Evolutionary conservation across 2,888 invertebrate species (phyloP), one percentile per base, ranked within the genome.

Genomic region (Luffia ferchaultella): DNA sequence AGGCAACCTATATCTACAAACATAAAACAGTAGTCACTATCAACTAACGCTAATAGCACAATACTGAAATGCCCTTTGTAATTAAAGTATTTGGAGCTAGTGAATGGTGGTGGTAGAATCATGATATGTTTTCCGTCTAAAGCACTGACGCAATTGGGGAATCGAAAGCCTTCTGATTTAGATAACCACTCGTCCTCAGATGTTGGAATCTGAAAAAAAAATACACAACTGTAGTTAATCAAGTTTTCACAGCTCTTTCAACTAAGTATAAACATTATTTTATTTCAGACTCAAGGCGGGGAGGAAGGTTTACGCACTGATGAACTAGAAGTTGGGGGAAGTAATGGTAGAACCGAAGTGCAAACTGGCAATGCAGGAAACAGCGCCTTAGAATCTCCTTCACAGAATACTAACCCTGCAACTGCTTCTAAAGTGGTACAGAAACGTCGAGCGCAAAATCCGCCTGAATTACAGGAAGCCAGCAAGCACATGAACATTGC

Each of bases 11-110:
- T 40, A 42, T 42, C 3, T 3, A n/a, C 53, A 49, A 54, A 55
- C 42, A 54, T 48, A 50, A 57, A 57, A 48, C 53, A 54, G 50
- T 57, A 57, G 18, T 55, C 49, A 47, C 51, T 52, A 42, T 57
- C 52, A 2, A 60, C 56, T 51, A 54, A 17, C 20, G 57, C 57
- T 42, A 60, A 40, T 51, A 59, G 52, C 42, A 58, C 57, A 49
- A 59, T 57, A 42, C 57, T 58, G 42, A 55, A 57, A 44, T 45
- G 52, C 46, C 15, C 42, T 18, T 58, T 56, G 42, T 55, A 57
- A 45, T 55, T 57, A 44, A 19, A 53, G 40, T 54, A 58, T 54
- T 52, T 16, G 51, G 54, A 48, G 40, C 45, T 18, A 16, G 18
- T 16, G 5, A 16, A 5, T 16, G 17, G 12, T 16, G 45, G 20